These are phyloP conservation scores for Bombus fervidus DNA, from an alignment of 1,140 invertebrate genomes.

Conservation along the genomic window DNA sequence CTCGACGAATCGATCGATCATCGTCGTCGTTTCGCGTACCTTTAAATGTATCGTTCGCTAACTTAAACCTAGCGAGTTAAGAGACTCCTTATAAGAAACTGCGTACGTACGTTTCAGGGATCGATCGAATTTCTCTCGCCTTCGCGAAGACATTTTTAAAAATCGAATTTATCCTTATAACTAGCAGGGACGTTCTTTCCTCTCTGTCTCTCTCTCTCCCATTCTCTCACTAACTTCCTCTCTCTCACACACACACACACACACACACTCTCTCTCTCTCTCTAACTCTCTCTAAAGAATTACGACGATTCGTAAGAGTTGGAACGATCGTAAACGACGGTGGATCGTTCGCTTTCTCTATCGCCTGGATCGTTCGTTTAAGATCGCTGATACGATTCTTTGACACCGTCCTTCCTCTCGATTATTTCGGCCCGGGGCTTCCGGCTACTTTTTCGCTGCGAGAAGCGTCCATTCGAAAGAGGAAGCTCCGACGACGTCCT, in stretches of 20 bases:
- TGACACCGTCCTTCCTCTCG: background rate
- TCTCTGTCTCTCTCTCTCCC: background rate
- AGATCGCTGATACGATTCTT: background rate
- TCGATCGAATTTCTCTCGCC: conserved; percentile 4
- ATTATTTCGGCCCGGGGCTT: background rate
- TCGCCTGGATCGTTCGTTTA: background rate
- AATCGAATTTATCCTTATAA: conserved; percentile 7
- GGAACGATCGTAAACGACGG: background rate
- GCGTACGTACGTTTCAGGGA: background rate
- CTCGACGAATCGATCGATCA: conserved; percentile 21
- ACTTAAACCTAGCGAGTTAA: conserved; percentile 24
- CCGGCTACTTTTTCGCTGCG: background rate
- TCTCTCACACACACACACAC: too few relatives aligned
- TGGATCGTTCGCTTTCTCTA: background rate
- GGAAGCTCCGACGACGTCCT: background rate
- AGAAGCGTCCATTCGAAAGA: background rate
- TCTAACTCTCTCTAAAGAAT: background rate
- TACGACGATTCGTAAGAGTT: background rate
- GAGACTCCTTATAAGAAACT: conserved; percentile 13
- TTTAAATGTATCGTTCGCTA: conserved; percentile 13
- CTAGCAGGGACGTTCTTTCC: background rate
- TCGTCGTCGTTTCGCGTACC: background rate
- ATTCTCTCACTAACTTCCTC: background rate
- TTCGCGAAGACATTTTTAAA: background rate
- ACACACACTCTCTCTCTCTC: background rate